Evolutionary conservation across 2,888 invertebrate species (phyloP).

Genomic region (Agonopterix alstromeriana): DNA sequence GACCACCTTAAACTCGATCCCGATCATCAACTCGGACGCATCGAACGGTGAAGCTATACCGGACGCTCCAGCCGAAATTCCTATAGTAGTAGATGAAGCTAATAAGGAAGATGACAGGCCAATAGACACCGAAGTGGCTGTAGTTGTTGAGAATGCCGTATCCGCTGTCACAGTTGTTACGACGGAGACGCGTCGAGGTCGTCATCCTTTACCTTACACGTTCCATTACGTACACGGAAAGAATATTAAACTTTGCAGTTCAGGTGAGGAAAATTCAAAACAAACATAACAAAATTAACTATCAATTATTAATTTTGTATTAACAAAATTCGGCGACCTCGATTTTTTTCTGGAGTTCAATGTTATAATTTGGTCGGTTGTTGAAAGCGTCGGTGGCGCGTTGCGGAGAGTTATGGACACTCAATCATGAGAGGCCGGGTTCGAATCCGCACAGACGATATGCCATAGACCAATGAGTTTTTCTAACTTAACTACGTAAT

Average conservation of each 20-base stretch:
- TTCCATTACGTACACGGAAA: conserved; percentile 90
- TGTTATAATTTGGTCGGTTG: background rate
- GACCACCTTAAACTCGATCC: background rate
- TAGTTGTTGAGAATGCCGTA: background rate
- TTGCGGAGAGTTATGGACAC: too few relatives aligned
- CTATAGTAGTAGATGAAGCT: background rate
- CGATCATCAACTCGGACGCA: background rate
- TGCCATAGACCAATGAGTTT: too few relatives aligned
- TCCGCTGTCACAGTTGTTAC: background rate
- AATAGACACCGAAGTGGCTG: background rate
- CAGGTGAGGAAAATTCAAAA: conserved; percentile 45
- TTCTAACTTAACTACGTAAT: too few relatives aligned
- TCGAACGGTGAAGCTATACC: background rate
- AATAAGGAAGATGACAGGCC: background rate
- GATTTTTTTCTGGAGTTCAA: background rate
- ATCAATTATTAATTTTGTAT: too few relatives aligned
- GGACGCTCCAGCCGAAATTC: too few relatives aligned
- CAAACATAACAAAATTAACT: too few relatives aligned
- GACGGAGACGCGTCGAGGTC: conserved; percentile 8
- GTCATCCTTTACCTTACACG: conserved; percentile 71
- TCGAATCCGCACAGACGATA: too few relatives aligned
- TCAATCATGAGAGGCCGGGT: too few relatives aligned
- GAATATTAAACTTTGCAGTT: conserved; percentile 82
- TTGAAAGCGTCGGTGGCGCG: too few relatives aligned
- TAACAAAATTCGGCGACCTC: background rate